Percentiles rank a stretch among this genome's conserved stretches.
phyloP scores from a whole-genome alignment of 2,888 invertebrate species.

The Cremastinae sp. region DNA sequence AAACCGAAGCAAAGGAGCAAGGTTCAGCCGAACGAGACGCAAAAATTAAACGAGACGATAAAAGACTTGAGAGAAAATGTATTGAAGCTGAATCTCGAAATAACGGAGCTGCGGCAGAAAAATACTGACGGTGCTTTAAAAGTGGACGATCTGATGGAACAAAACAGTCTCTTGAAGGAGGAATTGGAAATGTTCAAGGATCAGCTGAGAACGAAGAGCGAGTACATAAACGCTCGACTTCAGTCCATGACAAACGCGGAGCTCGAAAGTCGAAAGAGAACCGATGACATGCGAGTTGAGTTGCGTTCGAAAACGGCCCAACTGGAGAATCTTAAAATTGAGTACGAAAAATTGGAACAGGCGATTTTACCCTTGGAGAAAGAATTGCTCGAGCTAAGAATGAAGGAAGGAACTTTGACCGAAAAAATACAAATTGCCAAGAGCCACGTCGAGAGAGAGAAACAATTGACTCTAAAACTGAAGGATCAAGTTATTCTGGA shows the following conservation, averaged over 20 bases:
- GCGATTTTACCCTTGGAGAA: slow-evolving; percentile 74
- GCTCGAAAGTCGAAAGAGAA: slow-evolving; percentile 72
- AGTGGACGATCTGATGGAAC: slow-evolving; percentile 74
- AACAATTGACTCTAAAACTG: slow-evolving; percentile 74
- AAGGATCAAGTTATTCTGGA: slow-evolving; percentile 78
- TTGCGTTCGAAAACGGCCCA: slow-evolving; percentile 76
- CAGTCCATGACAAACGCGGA: slow-evolving; percentile 75
- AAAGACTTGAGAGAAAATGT: slow-evolving; percentile 75
- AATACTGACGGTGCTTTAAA: slow-evolving; percentile 71
- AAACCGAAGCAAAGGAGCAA: slow-evolving; percentile 68
- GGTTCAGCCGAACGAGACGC: slow-evolving; percentile 64
- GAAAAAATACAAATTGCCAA: slow-evolving; percentile 74
- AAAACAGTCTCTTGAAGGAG: slow-evolving; percentile 74
- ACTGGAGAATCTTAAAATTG: slow-evolving; percentile 69
- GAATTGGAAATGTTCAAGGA: slow-evolving; percentile 76
- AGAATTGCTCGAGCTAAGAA: slow-evolving; percentile 74
- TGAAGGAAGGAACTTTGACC: slow-evolving; percentile 69
- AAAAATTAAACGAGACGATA: slow-evolving; percentile 70
- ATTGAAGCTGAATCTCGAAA: slow-evolving; percentile 72
- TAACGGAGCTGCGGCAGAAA: slow-evolving; percentile 72
- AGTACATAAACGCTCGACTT: slow-evolving; percentile 75
- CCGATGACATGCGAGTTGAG: slow-evolving; percentile 75
- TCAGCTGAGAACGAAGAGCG: slow-evolving; percentile 75
- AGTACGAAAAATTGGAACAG: slow-evolving; percentile 74
- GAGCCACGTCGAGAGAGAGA: slow-evolving; percentile 76